Conservation (phyloP, 2,113 vertebrate species). For the Piprites chloris region DNA sequence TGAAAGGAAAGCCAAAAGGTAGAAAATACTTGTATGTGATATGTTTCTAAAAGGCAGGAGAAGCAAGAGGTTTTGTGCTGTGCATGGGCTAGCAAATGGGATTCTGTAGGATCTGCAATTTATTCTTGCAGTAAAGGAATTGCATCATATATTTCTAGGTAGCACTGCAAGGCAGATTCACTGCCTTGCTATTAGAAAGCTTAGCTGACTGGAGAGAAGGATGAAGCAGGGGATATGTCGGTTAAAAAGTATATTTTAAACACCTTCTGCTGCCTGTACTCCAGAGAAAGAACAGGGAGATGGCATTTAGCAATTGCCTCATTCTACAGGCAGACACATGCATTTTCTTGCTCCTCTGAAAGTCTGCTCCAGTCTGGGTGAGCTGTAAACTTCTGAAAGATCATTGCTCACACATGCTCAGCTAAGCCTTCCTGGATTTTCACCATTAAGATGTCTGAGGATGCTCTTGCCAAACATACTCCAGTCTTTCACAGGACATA, state of each 20-base stretch:
- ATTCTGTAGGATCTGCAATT: not conserved
- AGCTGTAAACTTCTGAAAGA: not conserved
- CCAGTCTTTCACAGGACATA: not conserved
- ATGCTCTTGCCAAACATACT: slow-evolving; percentile 24
- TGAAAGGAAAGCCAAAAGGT: not conserved
- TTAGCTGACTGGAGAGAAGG: not conserved
- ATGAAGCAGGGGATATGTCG: not conserved
- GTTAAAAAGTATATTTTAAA: not conserved
- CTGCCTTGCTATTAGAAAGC: not conserved
- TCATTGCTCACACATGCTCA: not conserved
- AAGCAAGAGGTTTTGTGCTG: not conserved
- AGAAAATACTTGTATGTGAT: not conserved
- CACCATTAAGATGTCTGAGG: not conserved
- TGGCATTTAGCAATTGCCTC: not conserved
- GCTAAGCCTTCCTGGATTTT: slow-evolving; percentile 28
- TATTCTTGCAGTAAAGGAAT: not conserved
- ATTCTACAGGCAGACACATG: not conserved
- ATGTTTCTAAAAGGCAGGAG: not conserved
- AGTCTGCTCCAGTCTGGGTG: not conserved
- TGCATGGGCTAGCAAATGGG: not conserved
- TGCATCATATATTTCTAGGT: not conserved
- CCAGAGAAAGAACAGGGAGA: not conserved
- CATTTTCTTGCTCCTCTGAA: not conserved
- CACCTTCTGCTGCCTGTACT: not conserved
- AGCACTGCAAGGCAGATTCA: not conserved